Conservation (phyloP, 2,888 invertebrate genomes). For the Eurytoma californica region DNA sequence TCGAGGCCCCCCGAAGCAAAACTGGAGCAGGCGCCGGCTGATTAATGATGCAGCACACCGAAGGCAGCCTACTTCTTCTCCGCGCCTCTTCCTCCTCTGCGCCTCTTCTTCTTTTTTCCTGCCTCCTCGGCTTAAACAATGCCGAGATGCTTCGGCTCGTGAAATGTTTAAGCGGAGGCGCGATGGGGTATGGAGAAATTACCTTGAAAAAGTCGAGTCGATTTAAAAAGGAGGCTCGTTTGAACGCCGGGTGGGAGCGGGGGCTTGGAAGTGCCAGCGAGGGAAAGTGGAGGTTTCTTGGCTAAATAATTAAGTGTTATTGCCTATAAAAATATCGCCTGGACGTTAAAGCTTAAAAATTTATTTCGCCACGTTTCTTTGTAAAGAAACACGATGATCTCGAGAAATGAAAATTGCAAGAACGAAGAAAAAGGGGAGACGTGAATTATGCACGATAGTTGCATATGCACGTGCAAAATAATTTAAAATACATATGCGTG, state of each 20-base stretch:
- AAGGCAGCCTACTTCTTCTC: background rate
- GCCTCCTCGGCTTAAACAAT: no score
- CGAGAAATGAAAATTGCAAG: no score
- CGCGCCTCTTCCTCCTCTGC: background rate
- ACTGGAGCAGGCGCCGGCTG: constrained; percentile 2
- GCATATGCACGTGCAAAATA: no score
- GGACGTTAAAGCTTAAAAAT: background rate
- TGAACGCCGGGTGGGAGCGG: background rate
- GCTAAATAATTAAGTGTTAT: background rate
- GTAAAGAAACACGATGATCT: background rate
- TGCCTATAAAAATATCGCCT: background rate
- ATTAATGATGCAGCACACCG: constrained; percentile 17
- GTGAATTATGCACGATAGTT: background rate
- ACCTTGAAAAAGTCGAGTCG: constrained; percentile 9
- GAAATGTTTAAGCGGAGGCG: constrained; percentile 14
- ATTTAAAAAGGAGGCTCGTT: constrained; percentile 17
- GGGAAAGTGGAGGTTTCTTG: background rate
- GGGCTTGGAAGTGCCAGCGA: background rate
- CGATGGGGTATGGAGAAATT: constrained; percentile 7
- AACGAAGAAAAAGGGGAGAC: no score
- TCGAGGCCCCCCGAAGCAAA: background rate
- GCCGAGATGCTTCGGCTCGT: background rate
- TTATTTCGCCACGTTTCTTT: background rate
- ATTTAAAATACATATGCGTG: no score
- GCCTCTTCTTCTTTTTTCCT: background rate